A percentile compares a stretch with the other conserved stretches of the same genome.
phyloP scores from a whole-genome alignment of 1,140 invertebrate species.

The Panagrolaimus sp. region DNA sequence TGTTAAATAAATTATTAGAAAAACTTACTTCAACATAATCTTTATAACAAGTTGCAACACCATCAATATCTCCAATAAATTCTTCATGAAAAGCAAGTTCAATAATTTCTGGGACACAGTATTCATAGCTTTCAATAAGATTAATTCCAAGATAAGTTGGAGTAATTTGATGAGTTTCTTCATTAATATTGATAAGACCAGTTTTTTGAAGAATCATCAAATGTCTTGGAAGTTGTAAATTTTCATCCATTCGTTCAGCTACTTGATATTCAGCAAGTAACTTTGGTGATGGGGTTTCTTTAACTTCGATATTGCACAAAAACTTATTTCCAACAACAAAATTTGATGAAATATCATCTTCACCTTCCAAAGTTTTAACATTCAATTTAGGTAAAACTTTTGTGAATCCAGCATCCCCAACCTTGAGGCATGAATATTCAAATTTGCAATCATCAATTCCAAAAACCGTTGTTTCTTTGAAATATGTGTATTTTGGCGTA shows the following conservation, averaged over 20 bases:
- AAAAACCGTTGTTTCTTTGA: constrained; percentile 34
- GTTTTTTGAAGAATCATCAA: constrained; percentile 95
- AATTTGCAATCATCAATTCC: constrained; percentile 77
- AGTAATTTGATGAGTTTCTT: constrained; percentile 48
- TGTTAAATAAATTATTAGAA: no score
- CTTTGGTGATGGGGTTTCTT: constrained; percentile 71
- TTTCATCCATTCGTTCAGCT: constrained; percentile 93
- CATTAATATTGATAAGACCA: constrained; percentile 78
- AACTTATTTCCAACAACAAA: neutral
- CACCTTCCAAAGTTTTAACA: neutral
- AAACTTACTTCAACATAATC: no score
- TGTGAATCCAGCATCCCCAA: constrained; percentile 85
- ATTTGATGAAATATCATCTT: neutral
- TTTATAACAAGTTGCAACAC: no score
- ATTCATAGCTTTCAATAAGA: constrained; percentile 82
- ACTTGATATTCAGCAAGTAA: constrained; percentile 94
- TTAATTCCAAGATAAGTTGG: constrained; percentile 75
- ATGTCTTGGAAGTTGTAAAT: constrained; percentile 97
- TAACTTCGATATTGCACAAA: constrained; percentile 68
- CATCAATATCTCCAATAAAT: no score
- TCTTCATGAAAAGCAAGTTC: constrained; percentile 62
- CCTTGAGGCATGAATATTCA: constrained; percentile 73
- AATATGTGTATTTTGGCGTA: constrained; percentile 54
- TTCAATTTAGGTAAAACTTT: constrained; percentile 84
- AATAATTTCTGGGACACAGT: constrained; percentile 93